These are phyloP conservation scores for Drosophila kanapiae DNA, from an alignment of 1,140 invertebrate genomes.

Conservation along the genomic window DNA sequence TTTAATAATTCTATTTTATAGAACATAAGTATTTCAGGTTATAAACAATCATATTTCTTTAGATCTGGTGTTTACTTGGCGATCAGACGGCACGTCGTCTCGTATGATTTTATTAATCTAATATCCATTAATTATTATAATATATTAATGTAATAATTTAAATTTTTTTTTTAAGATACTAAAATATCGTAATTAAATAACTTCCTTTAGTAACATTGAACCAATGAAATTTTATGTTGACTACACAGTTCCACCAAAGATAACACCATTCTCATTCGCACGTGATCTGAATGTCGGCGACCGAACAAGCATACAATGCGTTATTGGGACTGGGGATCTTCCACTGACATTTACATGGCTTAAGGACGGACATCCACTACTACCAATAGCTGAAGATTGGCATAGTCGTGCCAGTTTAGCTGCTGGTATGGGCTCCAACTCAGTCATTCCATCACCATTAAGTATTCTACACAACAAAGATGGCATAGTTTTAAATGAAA, in stretches of 20 bases:
- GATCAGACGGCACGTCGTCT: too few relatives aligned
- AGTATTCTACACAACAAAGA: constrained; percentile 30
- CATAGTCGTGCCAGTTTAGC: constrained; percentile 57
- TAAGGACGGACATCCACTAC: constrained; percentile 88
- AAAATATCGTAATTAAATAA: too few relatives aligned
- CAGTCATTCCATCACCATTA: constrained; percentile 31
- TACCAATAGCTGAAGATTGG: constrained; percentile 59
- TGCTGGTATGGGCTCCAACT: constrained; percentile 40
- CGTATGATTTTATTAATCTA: too few relatives aligned
- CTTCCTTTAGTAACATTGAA: too few relatives aligned
- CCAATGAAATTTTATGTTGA: constrained; percentile 13
- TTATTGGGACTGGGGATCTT: constrained; percentile 89
- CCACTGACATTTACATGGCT: constrained; percentile 90
- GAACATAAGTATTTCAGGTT: too few relatives aligned
- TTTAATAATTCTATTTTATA: too few relatives aligned
- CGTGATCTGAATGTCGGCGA: constrained; percentile 90
- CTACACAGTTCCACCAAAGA: constrained; percentile 88
- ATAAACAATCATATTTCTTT: too few relatives aligned
- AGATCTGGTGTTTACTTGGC: too few relatives aligned
- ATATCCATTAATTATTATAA: too few relatives aligned
- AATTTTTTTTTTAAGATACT: too few relatives aligned
- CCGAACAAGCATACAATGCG: constrained; percentile 89
- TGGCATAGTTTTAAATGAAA: constrained; percentile 55
- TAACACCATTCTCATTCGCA: constrained; percentile 89
- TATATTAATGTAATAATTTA: too few relatives aligned